Conservation (phyloP, 2,113 vertebrate species). For the Coracopsis vasa region DNA sequence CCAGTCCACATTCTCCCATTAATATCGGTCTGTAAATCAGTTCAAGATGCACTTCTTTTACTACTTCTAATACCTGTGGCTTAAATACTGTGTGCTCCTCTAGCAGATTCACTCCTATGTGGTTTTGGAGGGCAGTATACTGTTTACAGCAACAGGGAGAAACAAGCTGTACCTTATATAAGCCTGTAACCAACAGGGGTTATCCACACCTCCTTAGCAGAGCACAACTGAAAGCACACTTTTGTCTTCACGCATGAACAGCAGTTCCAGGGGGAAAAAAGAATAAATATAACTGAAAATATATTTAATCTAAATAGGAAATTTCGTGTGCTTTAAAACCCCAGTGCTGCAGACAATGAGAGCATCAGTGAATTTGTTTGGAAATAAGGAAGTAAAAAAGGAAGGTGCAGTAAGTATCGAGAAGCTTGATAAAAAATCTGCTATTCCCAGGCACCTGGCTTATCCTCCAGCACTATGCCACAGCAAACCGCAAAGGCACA, state of each 20-base stretch:
- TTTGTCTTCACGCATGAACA: neutral
- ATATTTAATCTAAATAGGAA: neutral
- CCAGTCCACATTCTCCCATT: neutral
- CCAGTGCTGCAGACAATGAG: neutral
- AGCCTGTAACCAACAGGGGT: too few species aligned
- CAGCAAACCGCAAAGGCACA: rapidly evolving
- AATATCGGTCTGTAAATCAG: neutral
- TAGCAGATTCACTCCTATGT: rapidly evolving
- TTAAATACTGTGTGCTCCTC: neutral
- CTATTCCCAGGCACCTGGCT: neutral
- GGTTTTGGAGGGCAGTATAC: neutral
- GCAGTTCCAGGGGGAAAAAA: neutral
- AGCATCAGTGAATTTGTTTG: rapidly evolving
- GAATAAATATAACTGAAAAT: neutral
- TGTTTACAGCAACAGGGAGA: neutral
- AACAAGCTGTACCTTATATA: neutral
- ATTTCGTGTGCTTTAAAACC: neutral
- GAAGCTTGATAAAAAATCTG: rapidly evolving
- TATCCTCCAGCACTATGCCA: rapidly evolving
- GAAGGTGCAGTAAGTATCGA: rapidly evolving
- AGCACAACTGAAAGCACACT: neutral
- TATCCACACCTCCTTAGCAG: neutral
- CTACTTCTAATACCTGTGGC: neutral
- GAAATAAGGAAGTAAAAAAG: neutral
- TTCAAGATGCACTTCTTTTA: neutral